These are phyloP conservation scores for Geopemphigus sp. DNA, from an alignment of 1,140 invertebrate species.

Conservation along the genomic window DNA sequence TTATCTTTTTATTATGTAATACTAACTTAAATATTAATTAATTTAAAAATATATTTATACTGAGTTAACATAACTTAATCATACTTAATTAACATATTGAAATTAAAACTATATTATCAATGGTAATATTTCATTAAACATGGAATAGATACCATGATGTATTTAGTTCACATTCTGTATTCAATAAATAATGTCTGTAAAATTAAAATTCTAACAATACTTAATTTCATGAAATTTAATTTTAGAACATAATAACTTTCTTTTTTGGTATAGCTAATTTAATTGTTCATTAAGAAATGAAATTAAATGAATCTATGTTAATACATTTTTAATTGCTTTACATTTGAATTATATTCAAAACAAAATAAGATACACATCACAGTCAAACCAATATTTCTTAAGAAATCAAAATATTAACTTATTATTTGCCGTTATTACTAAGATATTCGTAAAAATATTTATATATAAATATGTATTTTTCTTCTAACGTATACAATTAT, in stretches of 20 bases:
- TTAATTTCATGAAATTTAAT: not conserved
- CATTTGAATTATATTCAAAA: slow-evolving; percentile 1
- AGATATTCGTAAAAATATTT: slow-evolving; percentile 19
- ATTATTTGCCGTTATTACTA: slow-evolving; percentile 1
- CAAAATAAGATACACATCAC: slow-evolving; percentile 10
- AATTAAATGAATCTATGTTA: not conserved
- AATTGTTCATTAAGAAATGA: not conserved
- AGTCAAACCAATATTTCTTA: slow-evolving; percentile 15
- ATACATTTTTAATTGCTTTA: not conserved
- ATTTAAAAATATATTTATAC: slow-evolving; percentile 2
- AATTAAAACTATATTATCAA: slow-evolving; percentile 7
- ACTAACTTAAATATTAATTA: slow-evolving; percentile 8
- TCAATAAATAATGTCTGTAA: not conserved
- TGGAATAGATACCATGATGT: not conserved
- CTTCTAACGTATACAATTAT: slow-evolving; percentile 7
- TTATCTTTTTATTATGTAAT: not conserved
- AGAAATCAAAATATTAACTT: slow-evolving; percentile 9
- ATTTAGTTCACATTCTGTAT: not conserved
- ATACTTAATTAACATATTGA: slow-evolving; percentile 10
- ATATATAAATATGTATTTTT: slow-evolving; percentile 9
- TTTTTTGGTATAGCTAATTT: not conserved
- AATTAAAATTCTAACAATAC: slow-evolving; percentile 9
- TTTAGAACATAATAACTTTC: not conserved
- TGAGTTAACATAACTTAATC: slow-evolving; percentile 9
- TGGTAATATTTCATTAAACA: not conserved